Conservation (phyloP, 2,113 vertebrate genomes). For the Camelus bactrianus region DNA sequence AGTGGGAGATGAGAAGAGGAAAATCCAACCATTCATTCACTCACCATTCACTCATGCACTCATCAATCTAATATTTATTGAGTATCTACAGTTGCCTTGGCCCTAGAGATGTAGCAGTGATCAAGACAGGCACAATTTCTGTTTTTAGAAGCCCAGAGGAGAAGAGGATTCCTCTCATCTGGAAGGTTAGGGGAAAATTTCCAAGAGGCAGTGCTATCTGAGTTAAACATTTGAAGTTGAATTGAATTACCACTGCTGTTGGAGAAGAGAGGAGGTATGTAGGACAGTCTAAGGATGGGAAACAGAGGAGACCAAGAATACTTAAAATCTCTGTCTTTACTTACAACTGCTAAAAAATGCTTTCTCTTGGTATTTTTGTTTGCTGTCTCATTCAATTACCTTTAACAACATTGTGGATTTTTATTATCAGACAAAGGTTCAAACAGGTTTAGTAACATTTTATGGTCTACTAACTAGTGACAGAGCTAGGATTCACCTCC, state of each 20-base stretch:
- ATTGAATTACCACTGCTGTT: not conserved
- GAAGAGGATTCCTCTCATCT: not conserved
- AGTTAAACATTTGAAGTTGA: constrained; percentile 18
- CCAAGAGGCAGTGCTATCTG: not conserved
- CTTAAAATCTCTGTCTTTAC: constrained; percentile 30
- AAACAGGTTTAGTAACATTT: constrained; percentile 10
- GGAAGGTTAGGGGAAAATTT: not conserved
- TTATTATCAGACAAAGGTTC: not conserved
- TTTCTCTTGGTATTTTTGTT: constrained; percentile 7
- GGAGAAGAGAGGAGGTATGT: not conserved
- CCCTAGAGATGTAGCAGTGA: not conserved
- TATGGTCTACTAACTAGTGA: not conserved
- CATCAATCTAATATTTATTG: constrained; percentile 25
- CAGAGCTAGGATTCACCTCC: not conserved
- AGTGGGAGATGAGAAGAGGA: not conserved
- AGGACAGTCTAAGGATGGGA: not conserved
- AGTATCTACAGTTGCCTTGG: not conserved
- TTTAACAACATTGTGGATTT: not conserved
- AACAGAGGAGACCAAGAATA: not conserved
- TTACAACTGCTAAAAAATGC: constrained; percentile 36
- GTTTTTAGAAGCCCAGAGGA: not conserved
- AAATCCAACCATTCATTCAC: not conserved
- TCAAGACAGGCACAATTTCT: not conserved
- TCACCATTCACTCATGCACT: constrained; percentile 25
- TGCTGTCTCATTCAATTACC: not conserved